phyloP scores from a whole-genome alignment of 1,140 invertebrate genomes.

The Cotesia vestalis region DNA sequence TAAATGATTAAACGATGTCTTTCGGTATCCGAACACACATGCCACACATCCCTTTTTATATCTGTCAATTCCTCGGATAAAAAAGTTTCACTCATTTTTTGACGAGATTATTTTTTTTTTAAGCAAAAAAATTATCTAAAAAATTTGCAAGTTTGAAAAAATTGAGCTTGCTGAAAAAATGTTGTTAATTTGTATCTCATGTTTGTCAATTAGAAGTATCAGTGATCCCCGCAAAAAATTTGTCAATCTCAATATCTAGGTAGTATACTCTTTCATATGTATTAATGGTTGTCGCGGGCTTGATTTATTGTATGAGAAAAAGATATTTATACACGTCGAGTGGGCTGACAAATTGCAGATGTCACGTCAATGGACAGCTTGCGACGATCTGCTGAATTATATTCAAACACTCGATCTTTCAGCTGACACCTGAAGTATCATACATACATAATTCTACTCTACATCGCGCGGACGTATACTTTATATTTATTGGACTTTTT shows the following conservation, averaged over 20 bases:
- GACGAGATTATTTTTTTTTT: too few relatives aligned
- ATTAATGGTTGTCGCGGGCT: slow-evolving; percentile 21
- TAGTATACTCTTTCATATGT: slow-evolving; percentile 3
- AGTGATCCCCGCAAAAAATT: slow-evolving; percentile 4
- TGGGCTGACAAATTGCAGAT: slow-evolving; percentile 15
- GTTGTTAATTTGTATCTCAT: not conserved
- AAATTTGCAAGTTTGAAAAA: too few relatives aligned
- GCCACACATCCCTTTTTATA: not conserved
- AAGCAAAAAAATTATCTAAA: too few relatives aligned
- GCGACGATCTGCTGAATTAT: slow-evolving; percentile 22
- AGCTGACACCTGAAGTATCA: slow-evolving; percentile 11
- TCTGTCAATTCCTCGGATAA: not conserved
- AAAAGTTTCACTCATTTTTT: too few relatives aligned
- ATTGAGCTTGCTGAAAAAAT: too few relatives aligned
- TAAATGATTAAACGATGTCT: slow-evolving; percentile 7
- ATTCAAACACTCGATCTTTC: slow-evolving; percentile 6
- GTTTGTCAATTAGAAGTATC: not conserved
- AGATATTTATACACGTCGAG: slow-evolving; percentile 30
- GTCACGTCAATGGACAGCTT: slow-evolving; percentile 24
- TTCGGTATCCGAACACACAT: not conserved
- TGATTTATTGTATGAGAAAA: slow-evolving; percentile 30
- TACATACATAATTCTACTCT: not conserved
- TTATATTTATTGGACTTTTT: too few relatives aligned
- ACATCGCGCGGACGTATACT: not conserved
- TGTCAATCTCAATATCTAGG: slow-evolving; percentile 13